These are phyloP conservation scores for Serrognathus titanus DNA, from an alignment of 2,888 invertebrate species.

Conservation along the genomic window DNA sequence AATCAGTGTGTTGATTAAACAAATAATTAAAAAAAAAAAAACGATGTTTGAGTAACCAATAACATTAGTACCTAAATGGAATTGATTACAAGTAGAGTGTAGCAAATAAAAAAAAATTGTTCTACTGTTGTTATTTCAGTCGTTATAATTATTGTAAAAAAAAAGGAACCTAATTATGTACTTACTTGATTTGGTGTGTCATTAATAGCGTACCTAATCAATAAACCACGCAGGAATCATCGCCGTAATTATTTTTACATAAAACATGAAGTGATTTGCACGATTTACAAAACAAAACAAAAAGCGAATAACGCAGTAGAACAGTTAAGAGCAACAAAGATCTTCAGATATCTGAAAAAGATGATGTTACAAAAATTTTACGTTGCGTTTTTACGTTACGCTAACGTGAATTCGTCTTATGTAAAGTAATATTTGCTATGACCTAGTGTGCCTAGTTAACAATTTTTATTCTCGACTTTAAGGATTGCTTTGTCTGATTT, in stretches of 20 bases:
- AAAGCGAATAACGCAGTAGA: constrained; percentile 12
- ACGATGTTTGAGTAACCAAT: background rate
- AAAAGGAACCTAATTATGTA: background rate
- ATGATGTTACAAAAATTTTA: constrained; percentile 7
- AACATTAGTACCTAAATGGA: background rate
- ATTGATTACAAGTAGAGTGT: constrained; percentile 1
- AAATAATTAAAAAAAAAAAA: no score
- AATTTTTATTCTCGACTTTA: constrained; percentile 18
- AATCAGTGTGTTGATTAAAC: no score
- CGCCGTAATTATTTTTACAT: background rate
- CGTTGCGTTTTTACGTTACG: constrained; percentile 16
- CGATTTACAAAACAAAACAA: no score
- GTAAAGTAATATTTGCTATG: constrained; percentile 22
- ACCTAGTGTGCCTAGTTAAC: constrained; percentile 30
- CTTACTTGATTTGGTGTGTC: background rate
- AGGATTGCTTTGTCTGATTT: background rate
- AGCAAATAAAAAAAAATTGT: background rate
- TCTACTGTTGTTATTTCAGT: constrained; percentile 2
- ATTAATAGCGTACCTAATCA: background rate
- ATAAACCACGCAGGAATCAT: background rate
- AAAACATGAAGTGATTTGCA: background rate
- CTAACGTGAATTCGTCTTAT: constrained; percentile 14
- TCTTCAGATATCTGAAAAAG: constrained; percentile 12
- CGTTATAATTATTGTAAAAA: background rate
- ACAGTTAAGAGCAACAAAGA: constrained; percentile 11